These are phyloP conservation scores for Syngnathus scovelli DNA, from an alignment of 2,113 vertebrate genomes.

Conservation along the genomic window DNA sequence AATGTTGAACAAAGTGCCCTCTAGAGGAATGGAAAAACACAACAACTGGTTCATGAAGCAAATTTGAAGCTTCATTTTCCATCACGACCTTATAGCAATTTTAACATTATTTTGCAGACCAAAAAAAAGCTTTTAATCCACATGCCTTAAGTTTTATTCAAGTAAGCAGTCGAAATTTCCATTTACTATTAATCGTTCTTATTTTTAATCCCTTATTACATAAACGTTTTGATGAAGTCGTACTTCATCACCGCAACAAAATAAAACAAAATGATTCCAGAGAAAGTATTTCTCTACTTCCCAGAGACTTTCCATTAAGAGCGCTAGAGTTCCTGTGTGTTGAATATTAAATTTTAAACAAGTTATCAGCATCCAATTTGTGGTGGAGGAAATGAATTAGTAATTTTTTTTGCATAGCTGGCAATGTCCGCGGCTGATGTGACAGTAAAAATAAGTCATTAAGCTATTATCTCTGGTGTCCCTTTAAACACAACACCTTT, in stretches of 20 bases:
- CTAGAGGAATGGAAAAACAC: no score
- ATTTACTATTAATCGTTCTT: background rate
- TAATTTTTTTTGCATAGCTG: background rate
- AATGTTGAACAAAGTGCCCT: no score
- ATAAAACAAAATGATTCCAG: background rate
- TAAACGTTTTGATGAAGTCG: background rate
- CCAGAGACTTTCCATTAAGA: background rate
- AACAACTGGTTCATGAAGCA: no score
- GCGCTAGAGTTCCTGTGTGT: background rate
- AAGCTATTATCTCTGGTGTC: background rate
- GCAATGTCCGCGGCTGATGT: conserved; percentile 15
- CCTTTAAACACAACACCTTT: background rate
- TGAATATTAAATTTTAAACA: background rate
- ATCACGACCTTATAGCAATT: background rate
- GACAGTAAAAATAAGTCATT: conserved; percentile 8
- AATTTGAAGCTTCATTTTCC: no score
- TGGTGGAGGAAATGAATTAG: background rate
- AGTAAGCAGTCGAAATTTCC: conserved; percentile 3
- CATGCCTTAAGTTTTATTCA: conserved; percentile 8
- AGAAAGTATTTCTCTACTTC: background rate
- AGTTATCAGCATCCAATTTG: background rate
- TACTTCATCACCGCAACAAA: background rate
- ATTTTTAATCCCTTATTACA: background rate
- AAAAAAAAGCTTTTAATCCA: conserved; percentile 2
- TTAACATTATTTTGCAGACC: background rate